These are phyloP conservation scores for Geopemphigus sp. DNA, from an alignment of 1,140 invertebrate species.

Conservation along the genomic window DNA sequence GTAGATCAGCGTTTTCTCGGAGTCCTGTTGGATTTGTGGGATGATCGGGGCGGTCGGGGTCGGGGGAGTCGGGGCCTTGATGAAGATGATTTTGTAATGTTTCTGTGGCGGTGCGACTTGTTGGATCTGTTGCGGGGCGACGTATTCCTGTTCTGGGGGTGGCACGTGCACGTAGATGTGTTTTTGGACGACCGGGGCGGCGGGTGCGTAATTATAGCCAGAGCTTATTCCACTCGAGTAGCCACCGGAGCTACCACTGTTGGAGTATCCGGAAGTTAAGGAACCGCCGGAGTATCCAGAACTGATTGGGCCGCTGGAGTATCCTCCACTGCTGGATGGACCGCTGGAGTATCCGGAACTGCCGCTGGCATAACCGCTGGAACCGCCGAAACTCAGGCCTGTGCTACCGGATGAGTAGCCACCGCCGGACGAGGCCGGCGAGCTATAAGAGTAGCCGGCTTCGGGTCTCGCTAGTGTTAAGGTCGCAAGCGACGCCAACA, in stretches of 20 bases:
- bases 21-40: slow-evolving; percentile 70
- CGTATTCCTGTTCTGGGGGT: slow-evolving; percentile 67
- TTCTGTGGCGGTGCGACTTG: slow-evolving; percentile 67
- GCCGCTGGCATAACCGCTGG: slow-evolving; percentile 54
- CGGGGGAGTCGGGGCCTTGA: slow-evolving; percentile 78
- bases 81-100: slow-evolving; percentile 87
- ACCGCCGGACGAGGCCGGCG: slow-evolving; percentile 57
- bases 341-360: slow-evolving; percentile 53
- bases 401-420: slow-evolving; percentile 53
- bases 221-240: slow-evolving; percentile 53
- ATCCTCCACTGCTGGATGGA: slow-evolving; percentile 53
- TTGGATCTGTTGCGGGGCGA: slow-evolving; percentile 62
- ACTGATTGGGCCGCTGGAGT: slow-evolving; percentile 53
- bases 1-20: slow-evolving; percentile 87
- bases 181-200: slow-evolving; percentile 64
- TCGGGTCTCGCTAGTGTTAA: slow-evolving; percentile 59
- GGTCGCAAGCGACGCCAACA: slow-evolving; percentile 59
- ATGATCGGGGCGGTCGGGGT: slow-evolving; percentile 71
- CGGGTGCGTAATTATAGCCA: slow-evolving; percentile 55
- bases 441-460: slow-evolving; percentile 59
- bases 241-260: slow-evolving; percentile 54
- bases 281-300: slow-evolving; percentile 54
- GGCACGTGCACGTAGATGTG: slow-evolving; percentile 80
- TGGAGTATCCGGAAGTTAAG: slow-evolving; percentile 54
- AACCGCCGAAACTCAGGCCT: slow-evolving; percentile 54